Evolutionary conservation across 2,113 vertebrate genomes (phyloP), one percentile per base, ranked within the genome.

Genomic region (Platanista minor): DNA sequence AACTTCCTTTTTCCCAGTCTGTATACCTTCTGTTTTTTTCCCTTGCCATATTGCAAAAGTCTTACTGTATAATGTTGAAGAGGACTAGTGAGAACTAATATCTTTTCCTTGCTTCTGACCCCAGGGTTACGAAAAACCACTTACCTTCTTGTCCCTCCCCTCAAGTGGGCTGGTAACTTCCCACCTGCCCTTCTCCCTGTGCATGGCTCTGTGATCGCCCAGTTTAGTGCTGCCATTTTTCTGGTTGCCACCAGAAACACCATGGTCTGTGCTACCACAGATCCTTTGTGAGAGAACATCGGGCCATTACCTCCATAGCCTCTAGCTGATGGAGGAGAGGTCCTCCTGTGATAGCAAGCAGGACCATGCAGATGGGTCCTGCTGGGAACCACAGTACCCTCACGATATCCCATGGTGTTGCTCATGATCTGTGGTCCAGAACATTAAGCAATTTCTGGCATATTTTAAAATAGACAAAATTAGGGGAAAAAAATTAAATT

Each of bases 381-480:
- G n/a, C 62, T 57, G 29, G 21, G 21, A 46, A 14, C 31, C 52
- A 18, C 52, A 9, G 21, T 7, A 25, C 2, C 66, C 36, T 6
- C 8, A 9, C 46, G 1, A 10, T 8, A 46, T 0, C 36, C 36
- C 31, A 10, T 0, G 7, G 31, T 25, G 33, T 3, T 6, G 13
- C 8, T 43, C 15, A 4, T 23, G 41, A 41, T 10, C 61, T n/a
- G 23, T 4, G 43, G 27, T 54, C 57, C 33, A 33, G 27, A 49
- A 41, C 6, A 49, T 13, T 49, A 39, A 49, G 52, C 17, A 11
- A 12, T 62, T 86, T 41, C 72, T n/a, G 52, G 25, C 7, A 41
- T 36, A n/a, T 29, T 95, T 61, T 36, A 49, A 95, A 77, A 57
- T 8, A 77, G 67, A 74, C 11, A 20, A 69, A 36, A 57, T 83